Conservation (phyloP, 1,140 invertebrate species). For the Gonioctena quinquepunctata region DNA sequence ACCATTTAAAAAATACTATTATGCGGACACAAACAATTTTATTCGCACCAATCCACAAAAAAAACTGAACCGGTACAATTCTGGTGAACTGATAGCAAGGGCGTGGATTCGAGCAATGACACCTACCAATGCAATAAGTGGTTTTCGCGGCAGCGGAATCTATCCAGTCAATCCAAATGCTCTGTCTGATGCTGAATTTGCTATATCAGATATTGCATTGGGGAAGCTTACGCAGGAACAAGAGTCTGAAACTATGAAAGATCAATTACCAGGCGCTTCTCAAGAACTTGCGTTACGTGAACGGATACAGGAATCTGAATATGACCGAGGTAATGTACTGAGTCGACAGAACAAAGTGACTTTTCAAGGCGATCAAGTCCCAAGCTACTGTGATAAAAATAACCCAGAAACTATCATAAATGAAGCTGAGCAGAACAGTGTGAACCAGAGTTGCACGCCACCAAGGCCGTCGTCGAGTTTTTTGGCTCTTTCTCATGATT, state of each 20-base stretch:
- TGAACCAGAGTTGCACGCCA: neutral
- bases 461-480: neutral
- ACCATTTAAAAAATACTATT: conserved; percentile 38
- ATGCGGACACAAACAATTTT: neutral
- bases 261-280: neutral
- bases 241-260: neutral
- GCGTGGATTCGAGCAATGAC: neutral
- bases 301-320: neutral
- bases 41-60: neutral
- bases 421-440: neutral
- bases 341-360: neutral
- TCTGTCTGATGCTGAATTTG: neutral
- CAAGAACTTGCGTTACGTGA: neutral
- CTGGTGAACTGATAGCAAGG: neutral
- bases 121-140: neutral
- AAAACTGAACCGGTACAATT: neutral
- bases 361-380: neutral
- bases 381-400: neutral
- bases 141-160: neutral
- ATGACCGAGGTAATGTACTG: neutral
- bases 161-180: neutral
- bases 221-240: neutral
- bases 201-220: neutral
- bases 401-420: neutral
- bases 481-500: neutral